Percentiles rank a stretch among this genome's conserved stretches.
These are phyloP conservation scores for Casuarius casuarius DNA, from an alignment of 2,113 vertebrate genomes.

Conservation along the genomic window DNA sequence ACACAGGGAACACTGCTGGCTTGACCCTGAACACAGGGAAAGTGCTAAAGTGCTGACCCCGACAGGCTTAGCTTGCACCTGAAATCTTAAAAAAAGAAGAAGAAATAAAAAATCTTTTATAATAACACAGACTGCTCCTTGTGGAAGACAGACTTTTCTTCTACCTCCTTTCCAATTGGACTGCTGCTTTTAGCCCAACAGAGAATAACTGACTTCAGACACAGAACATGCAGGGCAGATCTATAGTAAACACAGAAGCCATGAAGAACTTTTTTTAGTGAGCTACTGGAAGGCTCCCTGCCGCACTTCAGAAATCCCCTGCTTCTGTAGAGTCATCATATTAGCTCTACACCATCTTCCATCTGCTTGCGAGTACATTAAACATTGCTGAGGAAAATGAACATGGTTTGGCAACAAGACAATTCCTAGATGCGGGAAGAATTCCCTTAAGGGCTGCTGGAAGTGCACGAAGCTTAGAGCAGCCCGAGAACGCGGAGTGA, in stretches of 20 bases:
- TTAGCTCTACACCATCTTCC: background rate
- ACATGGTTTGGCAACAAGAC: background rate
- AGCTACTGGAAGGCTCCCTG: background rate
- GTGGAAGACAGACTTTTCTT: slow-evolving; percentile 16
- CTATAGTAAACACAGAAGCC: background rate
- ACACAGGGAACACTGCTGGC: slow-evolving; percentile 60
- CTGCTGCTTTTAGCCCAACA: slow-evolving; percentile 56
- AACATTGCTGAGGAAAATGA: background rate
- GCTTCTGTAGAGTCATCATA: background rate
- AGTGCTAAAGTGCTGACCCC: slow-evolving; percentile 76
- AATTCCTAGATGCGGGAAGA: slow-evolving; percentile 34
- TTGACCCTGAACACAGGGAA: slow-evolving; percentile 70
- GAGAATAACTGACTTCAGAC: slow-evolving; percentile 41
- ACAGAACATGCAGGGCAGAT: background rate
- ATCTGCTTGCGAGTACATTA: background rate
- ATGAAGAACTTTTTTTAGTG: background rate
- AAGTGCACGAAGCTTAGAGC: slow-evolving; percentile 37
- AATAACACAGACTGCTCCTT: slow-evolving; percentile 55
- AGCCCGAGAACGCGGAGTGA: slow-evolving; percentile 28
- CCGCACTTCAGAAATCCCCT: background rate
- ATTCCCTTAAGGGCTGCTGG: slow-evolving; percentile 32
- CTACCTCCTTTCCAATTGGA: slow-evolving; percentile 66
- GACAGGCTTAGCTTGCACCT: slow-evolving; percentile 60
- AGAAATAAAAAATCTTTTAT: slow-evolving; percentile 40
- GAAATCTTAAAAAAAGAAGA: slow-evolving; percentile 35